Evolutionary conservation across 2,888 invertebrate species (phyloP).

Genomic region (Acronicta leporina): DNA sequence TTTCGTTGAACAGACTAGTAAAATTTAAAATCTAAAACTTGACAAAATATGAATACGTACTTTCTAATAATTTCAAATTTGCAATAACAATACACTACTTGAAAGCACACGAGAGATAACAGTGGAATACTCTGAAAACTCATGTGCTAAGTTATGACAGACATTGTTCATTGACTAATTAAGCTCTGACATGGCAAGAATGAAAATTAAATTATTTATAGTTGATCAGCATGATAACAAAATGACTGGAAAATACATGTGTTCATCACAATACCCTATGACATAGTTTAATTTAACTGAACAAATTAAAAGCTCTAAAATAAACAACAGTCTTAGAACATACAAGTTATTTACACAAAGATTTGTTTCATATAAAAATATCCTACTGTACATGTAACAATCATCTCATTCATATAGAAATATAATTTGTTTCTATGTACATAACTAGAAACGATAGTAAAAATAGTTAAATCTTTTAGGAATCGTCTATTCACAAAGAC

Average conservation of each 20-base stretch:
- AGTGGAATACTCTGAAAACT: constrained; percentile 22
- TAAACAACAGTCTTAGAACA: constrained; percentile 88
- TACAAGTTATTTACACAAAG: constrained; percentile 87
- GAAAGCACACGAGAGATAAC: constrained; percentile 14
- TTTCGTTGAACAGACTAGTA: constrained; percentile 58
- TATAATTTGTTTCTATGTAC: constrained; percentile 84
- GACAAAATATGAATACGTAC: constrained; percentile 2
- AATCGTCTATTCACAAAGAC: constrained; percentile 72
- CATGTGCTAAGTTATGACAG: constrained; percentile 21
- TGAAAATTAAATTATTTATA: constrained; percentile 26
- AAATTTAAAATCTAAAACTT: constrained; percentile 25
- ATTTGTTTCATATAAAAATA: constrained; percentile 84
- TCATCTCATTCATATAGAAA: constrained; percentile 83
- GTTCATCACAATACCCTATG: constrained; percentile 73
- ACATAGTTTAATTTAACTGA: constrained; percentile 78
- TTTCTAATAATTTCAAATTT: constrained; percentile 41
- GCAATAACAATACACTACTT: constrained; percentile 30
- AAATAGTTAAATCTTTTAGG: constrained; percentile 86
- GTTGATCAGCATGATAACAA: constrained; percentile 52
- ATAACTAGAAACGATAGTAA: constrained; percentile 85
- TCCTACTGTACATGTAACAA: constrained; percentile 87
- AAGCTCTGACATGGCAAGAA: constrained; percentile 44
- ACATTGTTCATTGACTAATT: constrained; percentile 6
- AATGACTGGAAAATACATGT: constrained; percentile 88
- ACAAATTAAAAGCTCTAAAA: constrained; percentile 87